Evolutionary conservation across 2,797 vertebrate genomes (phyloP).

Genomic region (Dipus sagitta): DNA sequence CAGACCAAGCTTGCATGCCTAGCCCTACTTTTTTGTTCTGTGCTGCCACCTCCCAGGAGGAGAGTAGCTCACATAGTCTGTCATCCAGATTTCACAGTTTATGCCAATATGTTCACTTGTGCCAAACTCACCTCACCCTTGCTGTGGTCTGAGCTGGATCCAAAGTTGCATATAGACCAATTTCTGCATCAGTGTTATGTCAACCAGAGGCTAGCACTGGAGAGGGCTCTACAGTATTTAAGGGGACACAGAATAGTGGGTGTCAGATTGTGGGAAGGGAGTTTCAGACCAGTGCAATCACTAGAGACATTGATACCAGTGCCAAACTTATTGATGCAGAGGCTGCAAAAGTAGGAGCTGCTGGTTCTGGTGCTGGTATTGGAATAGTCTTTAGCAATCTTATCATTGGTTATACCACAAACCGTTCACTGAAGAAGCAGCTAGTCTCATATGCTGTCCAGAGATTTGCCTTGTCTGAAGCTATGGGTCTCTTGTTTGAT

Average conservation of each 20-base stretch:
- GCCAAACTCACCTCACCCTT: too few relatives aligned
- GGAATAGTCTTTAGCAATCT: neutral
- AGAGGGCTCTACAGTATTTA: too few relatives aligned
- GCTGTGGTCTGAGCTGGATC: too few relatives aligned
- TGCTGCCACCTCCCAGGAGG: too few relatives aligned
- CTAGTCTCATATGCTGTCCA: conserved; percentile 98
- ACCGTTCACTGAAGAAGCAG: conserved; percentile 98
- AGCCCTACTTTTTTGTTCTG: too few relatives aligned
- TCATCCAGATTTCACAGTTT: too few relatives aligned
- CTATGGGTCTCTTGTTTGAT: neutral
- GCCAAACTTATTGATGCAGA: neutral
- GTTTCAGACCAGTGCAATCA: neutral
- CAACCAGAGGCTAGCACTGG: too few relatives aligned
- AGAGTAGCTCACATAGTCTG: too few relatives aligned
- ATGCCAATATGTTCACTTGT: too few relatives aligned
- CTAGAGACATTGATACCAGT: neutral
- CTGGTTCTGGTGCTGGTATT: neutral
- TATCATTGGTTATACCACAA: conserved; percentile 86
- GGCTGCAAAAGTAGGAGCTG: neutral
- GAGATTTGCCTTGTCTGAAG: conserved; percentile 91
- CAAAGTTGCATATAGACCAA: too few relatives aligned
- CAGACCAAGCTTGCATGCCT: too few relatives aligned
- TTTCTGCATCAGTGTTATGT: too few relatives aligned
- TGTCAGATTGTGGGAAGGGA: neutral
- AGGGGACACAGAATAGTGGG: neutral